Evolutionary conservation across 1,140 invertebrate species (phyloP), one percentile per base, ranked within the genome.

Genomic region (Drosophila simulans): DNA sequence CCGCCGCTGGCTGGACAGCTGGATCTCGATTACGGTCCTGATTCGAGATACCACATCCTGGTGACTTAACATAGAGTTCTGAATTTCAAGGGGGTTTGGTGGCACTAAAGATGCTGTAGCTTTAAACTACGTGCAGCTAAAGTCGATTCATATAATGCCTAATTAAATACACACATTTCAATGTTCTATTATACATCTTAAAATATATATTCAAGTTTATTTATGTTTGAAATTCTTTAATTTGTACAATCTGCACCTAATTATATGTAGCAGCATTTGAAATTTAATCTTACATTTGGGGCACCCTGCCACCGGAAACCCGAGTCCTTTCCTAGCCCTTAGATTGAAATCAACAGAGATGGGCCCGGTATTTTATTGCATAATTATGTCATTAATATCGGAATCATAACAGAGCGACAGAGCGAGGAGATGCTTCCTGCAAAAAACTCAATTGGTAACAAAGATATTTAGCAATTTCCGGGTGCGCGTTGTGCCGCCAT

Each of bases 401-500:
- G 57, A 86, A 83, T 76, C 83, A 75, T 66, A 76, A 79, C 46
- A 60, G 79, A 64, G 79, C 43, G 54, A 31, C 35, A 15, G 20
- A 40, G 59, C 40, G 48, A 66, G 62, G 27, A 27, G 8, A 25
- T 51, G 48, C 7, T 22, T 46, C 59, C 54, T 51, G 39, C 10
- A 2, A 20, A 35, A 51, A 72, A 77, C 60, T 60, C 81, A 84
- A 84, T 80, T 80, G 82, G 63, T 76, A 86, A 75, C 77, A 82
- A 76, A 84, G 79, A 86, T 82, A 86, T 88, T 82, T 76, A 83
- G 79, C 83, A 86, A 86, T 88, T 88, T 86, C 83, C 83, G 74
- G 81, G 39, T 52, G 66, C 62, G 54, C 46, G 46, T 65, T 72
- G 56, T 76, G 46, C 60, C 54, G 62, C 45, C 68, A 58, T 62